phyloP scores from a whole-genome alignment of 2,113 vertebrate genomes.

The Psilopsiagon aurifrons region DNA sequence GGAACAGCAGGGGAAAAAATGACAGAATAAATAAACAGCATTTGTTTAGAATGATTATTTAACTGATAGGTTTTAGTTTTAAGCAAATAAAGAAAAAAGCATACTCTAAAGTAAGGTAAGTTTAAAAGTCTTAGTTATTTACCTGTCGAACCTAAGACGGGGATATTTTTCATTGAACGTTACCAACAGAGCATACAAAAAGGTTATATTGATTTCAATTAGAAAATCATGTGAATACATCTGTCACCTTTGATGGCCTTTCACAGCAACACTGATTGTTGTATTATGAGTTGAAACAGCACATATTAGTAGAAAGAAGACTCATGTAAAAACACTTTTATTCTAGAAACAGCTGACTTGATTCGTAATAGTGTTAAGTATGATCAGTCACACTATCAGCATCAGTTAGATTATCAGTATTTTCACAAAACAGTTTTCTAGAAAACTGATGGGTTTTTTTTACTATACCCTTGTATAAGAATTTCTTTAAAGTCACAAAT shows the following conservation, averaged over 20 bases:
- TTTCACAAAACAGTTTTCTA: not conserved
- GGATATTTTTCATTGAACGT: not conserved
- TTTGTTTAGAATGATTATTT: slow-evolving; percentile 45
- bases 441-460: not conserved
- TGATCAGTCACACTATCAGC: not conserved
- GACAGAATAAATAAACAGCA: not conserved
- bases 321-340: not conserved
- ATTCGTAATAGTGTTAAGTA: not conserved
- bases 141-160: not conserved
- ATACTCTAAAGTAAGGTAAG: not conserved
- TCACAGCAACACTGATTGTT: slow-evolving; percentile 15
- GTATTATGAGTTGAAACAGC: slow-evolving; percentile 32
- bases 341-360: slow-evolving; percentile 15
- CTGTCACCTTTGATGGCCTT: not conserved
- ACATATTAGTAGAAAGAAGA: slow-evolving; percentile 24
- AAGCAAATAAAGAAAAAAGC: slow-evolving; percentile 35
- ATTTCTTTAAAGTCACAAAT: not conserved
- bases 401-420: not conserved
- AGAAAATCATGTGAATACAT: slow-evolving; percentile 22
- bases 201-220: slow-evolving; percentile 45
- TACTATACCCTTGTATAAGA: not conserved
- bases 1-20: not conserved
- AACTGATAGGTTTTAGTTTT: slow-evolving; percentile 35
- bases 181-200: not conserved
- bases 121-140: not conserved